Evolutionary conservation across 2,113 vertebrate genomes (phyloP), one percentile per base, ranked within the genome.

Genomic region (Octodon degus): DNA sequence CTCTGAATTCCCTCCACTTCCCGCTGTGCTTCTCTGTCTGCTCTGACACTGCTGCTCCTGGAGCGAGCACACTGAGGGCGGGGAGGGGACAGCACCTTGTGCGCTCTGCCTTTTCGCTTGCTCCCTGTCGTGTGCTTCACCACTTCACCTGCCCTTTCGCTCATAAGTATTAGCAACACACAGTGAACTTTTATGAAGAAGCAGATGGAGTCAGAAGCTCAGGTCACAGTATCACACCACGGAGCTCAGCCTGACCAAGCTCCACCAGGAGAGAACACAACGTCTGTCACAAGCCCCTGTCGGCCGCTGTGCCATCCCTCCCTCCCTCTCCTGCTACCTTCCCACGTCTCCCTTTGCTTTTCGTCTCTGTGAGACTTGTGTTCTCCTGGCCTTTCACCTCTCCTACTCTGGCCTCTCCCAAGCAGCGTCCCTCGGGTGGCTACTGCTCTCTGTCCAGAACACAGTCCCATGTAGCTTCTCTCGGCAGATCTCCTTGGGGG

Each of bases 201-300:
- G 37, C 12, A 3, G 34, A 6, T 83, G 37, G 43, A 30, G 47
- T 53, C 60, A 60, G 84, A 53, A 81, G 53, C 24, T 90, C 25
- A 74, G 67, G 47, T 25, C 16, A 9, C 4, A 2, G 5, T 24
- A 14, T 40, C 11, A 0, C n/a, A 3, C n/a, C 67, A 1, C 2
- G 22, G 74, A 88, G 74, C 43, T 25, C 60, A 20, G 32, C 16
- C 1, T 24, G 62, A 53, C 34, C 24, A 20, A 14, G 25, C 0
- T 0, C 0, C 2, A 1, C 16, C 22, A 37, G 7, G 8, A 6
- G 2, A 37, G 34, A 14, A 25, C 4, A 1, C 7, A 1, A 4
- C 32, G 43, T 63, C 53, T 37, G 12, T 32, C 13, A 1, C 0
- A 0, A 7, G 25, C n/a, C n/a, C 17, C 63, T 19, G 5, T 0